Conservation (phyloP, 2,888 invertebrate species). For the Lasius platythorax region DNA sequence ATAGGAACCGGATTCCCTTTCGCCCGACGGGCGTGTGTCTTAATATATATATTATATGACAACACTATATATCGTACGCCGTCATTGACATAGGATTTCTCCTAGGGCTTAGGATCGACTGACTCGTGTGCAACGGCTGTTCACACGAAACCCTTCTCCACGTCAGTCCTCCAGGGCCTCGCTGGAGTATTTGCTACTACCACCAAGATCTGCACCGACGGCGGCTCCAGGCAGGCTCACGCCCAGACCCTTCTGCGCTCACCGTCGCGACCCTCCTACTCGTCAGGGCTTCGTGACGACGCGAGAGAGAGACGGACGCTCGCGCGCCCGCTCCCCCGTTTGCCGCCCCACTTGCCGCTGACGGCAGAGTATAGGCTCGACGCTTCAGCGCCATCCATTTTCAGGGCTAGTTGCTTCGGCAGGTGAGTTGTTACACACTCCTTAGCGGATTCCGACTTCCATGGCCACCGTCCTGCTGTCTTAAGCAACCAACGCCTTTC, state of each 20-base stretch:
- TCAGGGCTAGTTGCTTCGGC: constrained; percentile 90
- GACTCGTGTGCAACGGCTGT: constrained; percentile 88
- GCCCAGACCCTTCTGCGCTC: constrained; percentile 85
- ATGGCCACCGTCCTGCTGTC: constrained; percentile 89
- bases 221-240: constrained; percentile 85
- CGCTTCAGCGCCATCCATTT: constrained; percentile 89
- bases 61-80: not conserved
- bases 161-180: constrained; percentile 89
- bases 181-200: constrained; percentile 89
- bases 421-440: constrained; percentile 88
- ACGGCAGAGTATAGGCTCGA: too few relatives aligned
- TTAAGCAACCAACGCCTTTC: too few relatives aligned
- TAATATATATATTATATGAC: too few relatives aligned
- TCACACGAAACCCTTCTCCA: constrained; percentile 89
- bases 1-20: constrained; percentile 88
- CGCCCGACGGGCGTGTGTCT: too few relatives aligned
- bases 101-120: constrained; percentile 88
- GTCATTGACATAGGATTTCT: constrained; percentile 20
- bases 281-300: too few relatives aligned
- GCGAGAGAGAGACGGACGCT: too few relatives aligned
- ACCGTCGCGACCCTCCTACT: constrained; percentile 83
- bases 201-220: constrained; percentile 86
- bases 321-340: too few relatives aligned
- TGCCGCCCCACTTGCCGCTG: too few relatives aligned
- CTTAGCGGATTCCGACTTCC: constrained; percentile 89